These are phyloP conservation scores for Myocastor coypus DNA, from an alignment of 2,113 vertebrate genomes.

Conservation along the genomic window DNA sequence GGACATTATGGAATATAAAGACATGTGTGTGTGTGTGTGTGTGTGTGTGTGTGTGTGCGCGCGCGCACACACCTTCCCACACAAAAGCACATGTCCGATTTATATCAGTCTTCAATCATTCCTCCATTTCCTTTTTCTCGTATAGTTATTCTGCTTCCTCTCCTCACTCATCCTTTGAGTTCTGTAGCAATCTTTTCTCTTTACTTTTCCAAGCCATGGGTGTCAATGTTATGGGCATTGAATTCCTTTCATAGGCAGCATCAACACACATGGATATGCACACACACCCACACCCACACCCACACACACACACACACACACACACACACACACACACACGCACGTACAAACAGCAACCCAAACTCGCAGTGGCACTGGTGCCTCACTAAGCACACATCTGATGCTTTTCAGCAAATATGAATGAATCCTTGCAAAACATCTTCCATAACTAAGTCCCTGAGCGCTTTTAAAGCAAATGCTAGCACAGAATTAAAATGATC, in stretches of 20 bases:
- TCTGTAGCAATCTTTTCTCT: not conserved
- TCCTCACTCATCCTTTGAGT: not conserved
- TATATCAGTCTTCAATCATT: not conserved
- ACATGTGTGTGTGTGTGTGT: rapidly evolving
- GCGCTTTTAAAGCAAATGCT: not conserved
- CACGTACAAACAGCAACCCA: not conserved
- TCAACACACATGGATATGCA: rapidly evolving
- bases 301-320: not conserved
- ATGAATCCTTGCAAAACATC: not conserved
- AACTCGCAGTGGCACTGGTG: not conserved
- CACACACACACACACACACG: not conserved
- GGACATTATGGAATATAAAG: rapidly evolving
- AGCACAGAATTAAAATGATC: not conserved
- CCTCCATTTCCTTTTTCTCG: not conserved
- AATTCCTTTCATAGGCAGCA: not conserved
- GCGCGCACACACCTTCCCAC: too few relatives aligned
- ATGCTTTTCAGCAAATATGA: not conserved
- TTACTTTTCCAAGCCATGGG: not conserved
- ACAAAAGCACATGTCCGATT: not conserved
- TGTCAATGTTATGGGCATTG: not conserved
- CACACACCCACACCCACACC: rapidly evolving
- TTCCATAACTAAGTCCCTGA: not conserved
- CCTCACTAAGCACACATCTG: rapidly evolving
- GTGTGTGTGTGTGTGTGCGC: rapidly evolving
- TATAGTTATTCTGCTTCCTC: not conserved